Conservation (phyloP, 2,113 vertebrate species). For the Sturnira hondurensis region DNA sequence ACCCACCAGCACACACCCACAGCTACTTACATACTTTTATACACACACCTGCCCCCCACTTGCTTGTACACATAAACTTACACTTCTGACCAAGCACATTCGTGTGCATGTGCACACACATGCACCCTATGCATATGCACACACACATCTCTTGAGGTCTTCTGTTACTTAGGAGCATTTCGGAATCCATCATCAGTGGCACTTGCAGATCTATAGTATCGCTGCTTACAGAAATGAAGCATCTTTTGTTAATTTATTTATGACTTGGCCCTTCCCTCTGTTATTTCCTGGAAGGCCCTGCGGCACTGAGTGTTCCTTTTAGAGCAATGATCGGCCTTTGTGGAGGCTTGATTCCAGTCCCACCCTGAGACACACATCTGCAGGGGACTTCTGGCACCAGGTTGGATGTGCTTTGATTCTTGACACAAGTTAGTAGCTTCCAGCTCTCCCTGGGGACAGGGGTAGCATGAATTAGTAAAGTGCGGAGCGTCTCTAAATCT, state of each 20-base stretch:
- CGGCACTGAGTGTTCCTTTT: background rate
- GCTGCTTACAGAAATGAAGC: background rate
- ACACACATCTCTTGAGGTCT: background rate
- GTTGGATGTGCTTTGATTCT: background rate
- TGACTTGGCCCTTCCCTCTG: background rate
- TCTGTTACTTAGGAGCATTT: background rate
- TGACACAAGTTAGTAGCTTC: background rate
- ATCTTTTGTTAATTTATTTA: slow-evolving; percentile 34
- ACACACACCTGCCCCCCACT: background rate
- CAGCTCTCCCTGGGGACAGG: background rate
- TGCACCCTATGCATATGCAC: background rate
- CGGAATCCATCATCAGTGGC: background rate
- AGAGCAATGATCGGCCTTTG: background rate
- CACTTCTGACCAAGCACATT: background rate
- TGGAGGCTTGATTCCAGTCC: background rate
- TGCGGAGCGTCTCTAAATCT: background rate
- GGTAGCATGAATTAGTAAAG: background rate
- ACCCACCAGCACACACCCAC: background rate
- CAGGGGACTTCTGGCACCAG: background rate
- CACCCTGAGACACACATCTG: background rate
- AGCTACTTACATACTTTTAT: background rate
- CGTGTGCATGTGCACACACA: background rate
- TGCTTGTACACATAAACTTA: background rate
- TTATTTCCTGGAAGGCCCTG: background rate
- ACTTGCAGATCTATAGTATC: background rate